Percentiles rank a stretch among this genome's conserved stretches.
These are phyloP conservation scores for Labeo calbasu DNA, from an alignment of 2,797 vertebrate species.

Conservation along the genomic window DNA sequence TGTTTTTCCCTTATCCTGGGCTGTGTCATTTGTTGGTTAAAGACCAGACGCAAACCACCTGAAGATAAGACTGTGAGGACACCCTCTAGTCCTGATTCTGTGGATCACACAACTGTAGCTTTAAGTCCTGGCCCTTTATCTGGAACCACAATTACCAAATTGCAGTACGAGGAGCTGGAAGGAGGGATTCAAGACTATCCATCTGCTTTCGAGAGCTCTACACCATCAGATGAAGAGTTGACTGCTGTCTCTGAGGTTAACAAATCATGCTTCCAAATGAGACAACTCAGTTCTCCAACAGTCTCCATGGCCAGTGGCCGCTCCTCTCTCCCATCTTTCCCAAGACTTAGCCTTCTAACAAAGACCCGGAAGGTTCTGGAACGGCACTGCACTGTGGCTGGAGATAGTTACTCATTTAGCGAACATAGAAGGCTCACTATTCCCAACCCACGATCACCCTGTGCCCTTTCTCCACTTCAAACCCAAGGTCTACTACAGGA, in stretches of 20 bases:
- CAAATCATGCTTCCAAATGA: constrained; percentile 70
- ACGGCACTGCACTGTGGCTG: constrained; percentile 73
- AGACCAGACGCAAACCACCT: constrained; percentile 53
- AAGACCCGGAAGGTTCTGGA: constrained; percentile 71
- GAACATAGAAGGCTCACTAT: constrained; percentile 70
- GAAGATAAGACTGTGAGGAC: constrained; percentile 54
- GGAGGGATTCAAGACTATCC: constrained; percentile 70
- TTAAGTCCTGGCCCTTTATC: constrained; percentile 47
- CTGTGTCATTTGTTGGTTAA: constrained; percentile 78
- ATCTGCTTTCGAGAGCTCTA: constrained; percentile 65
- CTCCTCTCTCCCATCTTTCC: constrained; percentile 71
- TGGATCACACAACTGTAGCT: constrained; percentile 56
- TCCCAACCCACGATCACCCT: constrained; percentile 41
- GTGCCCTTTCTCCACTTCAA: constrained; percentile 34
- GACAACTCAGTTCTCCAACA: constrained; percentile 67
- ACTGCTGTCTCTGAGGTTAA: constrained; percentile 56
- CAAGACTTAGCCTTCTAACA: constrained; percentile 70
- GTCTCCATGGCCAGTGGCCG: constrained; percentile 62
- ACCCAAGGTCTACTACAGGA: constrained; percentile 43
- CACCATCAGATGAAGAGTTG: constrained; percentile 63
- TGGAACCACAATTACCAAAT: constrained; percentile 47
- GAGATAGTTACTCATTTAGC: constrained; percentile 58
- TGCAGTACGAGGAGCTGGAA: constrained; percentile 69
- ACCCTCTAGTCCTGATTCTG: constrained; percentile 15
- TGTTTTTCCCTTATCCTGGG: constrained; percentile 79